Conservation (phyloP, 2,113 vertebrate genomes). For the Corythaeola cristata region DNA sequence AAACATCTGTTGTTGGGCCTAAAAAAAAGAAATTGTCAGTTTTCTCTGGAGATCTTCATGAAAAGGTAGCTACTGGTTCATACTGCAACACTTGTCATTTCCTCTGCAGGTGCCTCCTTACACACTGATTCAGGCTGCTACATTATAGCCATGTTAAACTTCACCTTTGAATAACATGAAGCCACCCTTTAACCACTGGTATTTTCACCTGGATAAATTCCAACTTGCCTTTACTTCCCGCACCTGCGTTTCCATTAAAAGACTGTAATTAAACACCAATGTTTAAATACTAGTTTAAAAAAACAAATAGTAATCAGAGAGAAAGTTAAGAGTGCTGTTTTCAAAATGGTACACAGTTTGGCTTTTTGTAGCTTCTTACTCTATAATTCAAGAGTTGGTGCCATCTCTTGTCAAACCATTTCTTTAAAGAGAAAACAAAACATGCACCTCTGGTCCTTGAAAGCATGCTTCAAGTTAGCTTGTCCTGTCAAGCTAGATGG, state of each 20-base stretch:
- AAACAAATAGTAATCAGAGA: background rate
- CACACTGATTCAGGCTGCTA: background rate
- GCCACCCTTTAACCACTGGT: background rate
- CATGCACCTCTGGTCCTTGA: background rate
- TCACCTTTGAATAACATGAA: background rate
- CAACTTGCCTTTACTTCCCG: background rate
- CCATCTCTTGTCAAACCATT: background rate
- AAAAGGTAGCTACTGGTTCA: background rate
- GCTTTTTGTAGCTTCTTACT: background rate
- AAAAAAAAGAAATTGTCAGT: background rate
- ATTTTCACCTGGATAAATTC: background rate
- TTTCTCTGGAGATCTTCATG: background rate
- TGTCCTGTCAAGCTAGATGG: background rate
- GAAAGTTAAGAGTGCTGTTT: background rate
- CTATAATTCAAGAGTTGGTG: background rate
- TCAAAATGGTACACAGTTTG: background rate
- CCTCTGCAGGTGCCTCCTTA: background rate
- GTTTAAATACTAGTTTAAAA: background rate
- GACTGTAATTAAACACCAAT: background rate
- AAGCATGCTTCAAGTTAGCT: background rate
- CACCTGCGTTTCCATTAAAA: background rate
- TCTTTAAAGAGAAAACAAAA: background rate
- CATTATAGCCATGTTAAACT: background rate
- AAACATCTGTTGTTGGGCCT: background rate
- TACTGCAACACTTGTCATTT: too few species aligned